Evolutionary conservation across 1,140 invertebrate species (phyloP).

Genomic region (Nylanderia fulva): DNA sequence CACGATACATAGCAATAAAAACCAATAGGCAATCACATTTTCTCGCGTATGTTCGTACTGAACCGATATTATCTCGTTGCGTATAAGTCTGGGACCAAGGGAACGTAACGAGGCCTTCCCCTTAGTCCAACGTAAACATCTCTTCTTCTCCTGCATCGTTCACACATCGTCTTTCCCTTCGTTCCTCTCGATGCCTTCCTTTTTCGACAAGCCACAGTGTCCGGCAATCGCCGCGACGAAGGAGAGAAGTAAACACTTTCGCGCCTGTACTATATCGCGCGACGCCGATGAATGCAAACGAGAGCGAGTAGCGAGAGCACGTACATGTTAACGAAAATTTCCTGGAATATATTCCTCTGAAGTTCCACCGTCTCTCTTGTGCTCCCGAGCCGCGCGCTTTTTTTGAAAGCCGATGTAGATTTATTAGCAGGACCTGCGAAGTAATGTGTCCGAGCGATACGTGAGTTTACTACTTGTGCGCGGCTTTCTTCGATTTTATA

Average conservation of each 20-base stretch:
- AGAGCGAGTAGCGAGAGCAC: slow-evolving; percentile 41
- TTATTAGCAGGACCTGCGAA: slow-evolving; percentile 59
- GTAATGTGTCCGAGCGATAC: slow-evolving; percentile 38
- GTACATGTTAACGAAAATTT: slow-evolving; percentile 66
- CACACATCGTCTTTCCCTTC: slow-evolving; percentile 9
- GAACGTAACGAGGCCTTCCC: slow-evolving; percentile 64
- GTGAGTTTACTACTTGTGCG: slow-evolving; percentile 46
- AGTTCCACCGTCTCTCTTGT: slow-evolving; percentile 43
- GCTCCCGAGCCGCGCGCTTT: slow-evolving; percentile 59
- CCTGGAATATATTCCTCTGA: slow-evolving; percentile 6
- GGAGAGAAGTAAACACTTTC: slow-evolving; percentile 43
- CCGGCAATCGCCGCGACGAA: slow-evolving; percentile 24
- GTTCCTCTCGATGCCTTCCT: slow-evolving; percentile 8
- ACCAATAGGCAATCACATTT: slow-evolving; percentile 31
- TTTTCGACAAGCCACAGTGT: slow-evolving; percentile 45
- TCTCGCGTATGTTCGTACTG: slow-evolving; percentile 67
- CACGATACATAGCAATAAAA: slow-evolving; percentile 27
- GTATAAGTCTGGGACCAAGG: slow-evolving; percentile 45
- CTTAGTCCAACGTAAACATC: slow-evolving; percentile 41
- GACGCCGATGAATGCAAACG: slow-evolving; percentile 67
- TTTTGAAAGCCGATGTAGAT: slow-evolving; percentile 71
- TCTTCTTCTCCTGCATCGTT: slow-evolving; percentile 25
- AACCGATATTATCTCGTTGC: slow-evolving; percentile 69
- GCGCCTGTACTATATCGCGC: slow-evolving; percentile 63
- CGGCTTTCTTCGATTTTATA: slow-evolving; percentile 53